These are phyloP conservation scores for Chiridota heheva DNA, from an alignment of 35 echinoderm and acorn worm genomes.

Conservation along the genomic window DNA sequence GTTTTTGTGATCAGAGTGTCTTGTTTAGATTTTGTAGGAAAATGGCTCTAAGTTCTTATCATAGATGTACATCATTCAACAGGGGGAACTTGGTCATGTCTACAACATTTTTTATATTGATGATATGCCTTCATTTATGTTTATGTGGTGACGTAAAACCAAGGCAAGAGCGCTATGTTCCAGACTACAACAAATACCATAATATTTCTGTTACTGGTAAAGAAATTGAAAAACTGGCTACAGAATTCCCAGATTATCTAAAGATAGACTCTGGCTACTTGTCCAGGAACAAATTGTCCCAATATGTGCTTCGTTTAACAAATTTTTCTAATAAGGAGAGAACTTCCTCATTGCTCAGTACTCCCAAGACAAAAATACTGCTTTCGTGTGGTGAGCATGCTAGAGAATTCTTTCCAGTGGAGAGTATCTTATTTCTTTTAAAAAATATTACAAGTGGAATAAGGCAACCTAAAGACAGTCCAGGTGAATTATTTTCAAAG, in stretches of 20 bases:
- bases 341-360: slow-evolving; percentile 26
- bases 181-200: slow-evolving; percentile 89
- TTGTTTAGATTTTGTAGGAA: too few relatives aligned
- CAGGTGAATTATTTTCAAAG: slow-evolving; percentile 45
- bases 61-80: too few relatives aligned
- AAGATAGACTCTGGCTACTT: slow-evolving; percentile 50
- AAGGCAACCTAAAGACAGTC: slow-evolving; percentile 22
- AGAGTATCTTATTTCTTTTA: slow-evolving; percentile 78
- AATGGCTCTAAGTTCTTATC: too few relatives aligned
- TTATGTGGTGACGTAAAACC: slow-evolving; percentile 80
- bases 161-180: slow-evolving; percentile 69
- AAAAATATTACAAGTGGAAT: slow-evolving; percentile 74
- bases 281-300: slow-evolving; percentile 61
- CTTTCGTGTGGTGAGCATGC: slow-evolving; percentile 95
- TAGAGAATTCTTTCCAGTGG: slow-evolving; percentile 90
- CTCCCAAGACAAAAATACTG: slow-evolving; percentile 75
- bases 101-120: too few relatives aligned
- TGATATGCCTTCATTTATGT: too few relatives aligned
- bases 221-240: slow-evolving; percentile 55
- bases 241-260: slow-evolving; percentile 69
- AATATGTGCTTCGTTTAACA: slow-evolving; percentile 74
- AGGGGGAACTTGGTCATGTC: too few relatives aligned
- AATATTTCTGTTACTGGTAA: slow-evolving; percentile 63
- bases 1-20: too few relatives aligned
- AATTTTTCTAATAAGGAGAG: slow-evolving; percentile 78